phyloP scores from a whole-genome alignment of 1,140 invertebrate genomes.

The Hestina assimilis region DNA sequence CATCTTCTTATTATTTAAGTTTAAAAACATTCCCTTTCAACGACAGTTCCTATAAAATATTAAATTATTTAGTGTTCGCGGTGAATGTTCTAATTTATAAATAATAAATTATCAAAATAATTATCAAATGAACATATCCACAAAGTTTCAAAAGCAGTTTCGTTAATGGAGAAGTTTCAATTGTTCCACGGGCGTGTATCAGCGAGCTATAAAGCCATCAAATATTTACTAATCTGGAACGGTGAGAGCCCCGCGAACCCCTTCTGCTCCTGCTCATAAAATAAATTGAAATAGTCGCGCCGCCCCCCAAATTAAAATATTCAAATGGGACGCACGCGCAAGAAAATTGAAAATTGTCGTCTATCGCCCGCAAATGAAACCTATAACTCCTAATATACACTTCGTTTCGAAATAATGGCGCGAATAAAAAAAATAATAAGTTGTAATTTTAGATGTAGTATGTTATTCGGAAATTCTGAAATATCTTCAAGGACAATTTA shows the following conservation, averaged over 20 bases:
- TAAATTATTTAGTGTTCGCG: too few species aligned
- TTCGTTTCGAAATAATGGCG: slow-evolving; percentile 35
- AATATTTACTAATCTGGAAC: slow-evolving; percentile 77
- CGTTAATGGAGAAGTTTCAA: slow-evolving; percentile 16
- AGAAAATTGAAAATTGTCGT: slow-evolving; percentile 79
- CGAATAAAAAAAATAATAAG: not conserved
- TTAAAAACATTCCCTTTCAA: too few species aligned
- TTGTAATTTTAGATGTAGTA: too few species aligned
- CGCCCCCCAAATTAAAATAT: slow-evolving; percentile 78
- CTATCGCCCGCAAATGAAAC: slow-evolving; percentile 78
- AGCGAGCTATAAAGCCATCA: slow-evolving; percentile 74
- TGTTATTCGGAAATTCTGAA: too few species aligned
- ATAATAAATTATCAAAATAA: not conserved
- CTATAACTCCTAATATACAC: slow-evolving; percentile 74
- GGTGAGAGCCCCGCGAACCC: slow-evolving; percentile 66
- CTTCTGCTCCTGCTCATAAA: slow-evolving; percentile 72
- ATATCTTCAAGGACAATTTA: too few species aligned
- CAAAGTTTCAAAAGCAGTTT: not conserved
- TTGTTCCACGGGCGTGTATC: slow-evolving; percentile 44
- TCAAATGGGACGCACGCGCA: slow-evolving; percentile 78
- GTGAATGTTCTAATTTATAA: too few species aligned
- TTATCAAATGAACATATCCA: not conserved
- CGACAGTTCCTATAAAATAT: too few species aligned
- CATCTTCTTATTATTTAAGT: too few species aligned
- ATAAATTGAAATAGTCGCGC: slow-evolving; percentile 78